Conservation (phyloP, 1,140 invertebrate species). For the Maconellicoccus hirsutus region DNA sequence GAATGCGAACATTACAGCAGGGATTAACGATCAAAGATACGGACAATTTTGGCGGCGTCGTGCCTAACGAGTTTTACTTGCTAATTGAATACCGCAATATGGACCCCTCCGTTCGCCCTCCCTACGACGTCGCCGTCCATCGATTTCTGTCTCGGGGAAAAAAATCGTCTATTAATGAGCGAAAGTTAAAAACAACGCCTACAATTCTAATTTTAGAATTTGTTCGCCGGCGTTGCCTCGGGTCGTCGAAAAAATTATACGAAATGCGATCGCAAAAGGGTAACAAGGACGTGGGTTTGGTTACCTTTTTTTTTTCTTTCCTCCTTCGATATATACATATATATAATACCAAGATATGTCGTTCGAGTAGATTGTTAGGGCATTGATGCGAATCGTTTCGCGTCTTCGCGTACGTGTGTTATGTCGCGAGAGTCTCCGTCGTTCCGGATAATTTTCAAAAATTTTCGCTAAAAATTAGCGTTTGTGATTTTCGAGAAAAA, state of each 20-base stretch:
- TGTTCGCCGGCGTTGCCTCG: background rate
- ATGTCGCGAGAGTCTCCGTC: no score
- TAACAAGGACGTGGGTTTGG: background rate
- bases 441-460: no score
- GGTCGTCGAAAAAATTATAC: background rate
- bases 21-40: background rate
- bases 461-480: no score
- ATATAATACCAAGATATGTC: no score
- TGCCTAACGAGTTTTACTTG: background rate
- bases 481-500: no score
- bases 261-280: background rate
- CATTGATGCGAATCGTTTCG: no score
- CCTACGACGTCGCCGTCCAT: no score
- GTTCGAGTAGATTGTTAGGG: no score
- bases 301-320: no score
- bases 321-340: no score
- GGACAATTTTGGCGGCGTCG: background rate
- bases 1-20: background rate
- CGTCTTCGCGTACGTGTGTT: no score
- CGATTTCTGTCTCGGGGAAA: no score
- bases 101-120: background rate
- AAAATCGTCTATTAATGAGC: background rate
- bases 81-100: background rate
- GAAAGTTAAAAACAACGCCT: slow-evolving; percentile 3
- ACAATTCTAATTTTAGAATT: background rate